Percentiles rank a stretch among this genome's conserved stretches.
phyloP scores from a whole-genome alignment of 2,888 invertebrate genomes.

The Dendrolimus houi region DNA sequence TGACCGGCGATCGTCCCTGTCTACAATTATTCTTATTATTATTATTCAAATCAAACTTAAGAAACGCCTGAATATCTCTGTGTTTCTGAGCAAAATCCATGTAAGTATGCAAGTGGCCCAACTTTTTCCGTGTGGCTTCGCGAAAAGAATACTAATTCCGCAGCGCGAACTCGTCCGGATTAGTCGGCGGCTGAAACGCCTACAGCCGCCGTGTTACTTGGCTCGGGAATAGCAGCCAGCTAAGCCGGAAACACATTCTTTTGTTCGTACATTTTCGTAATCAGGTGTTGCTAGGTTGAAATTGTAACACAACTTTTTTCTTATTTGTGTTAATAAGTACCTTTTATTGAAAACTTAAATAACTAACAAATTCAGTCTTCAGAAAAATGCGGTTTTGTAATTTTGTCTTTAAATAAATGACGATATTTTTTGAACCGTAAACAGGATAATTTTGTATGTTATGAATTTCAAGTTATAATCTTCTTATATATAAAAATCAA shows the following conservation, averaged over 20 bases:
- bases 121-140: slow-evolving; percentile 28
- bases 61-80: not conserved
- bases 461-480: too few species aligned
- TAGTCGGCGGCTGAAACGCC: slow-evolving; percentile 5
- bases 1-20: too few species aligned
- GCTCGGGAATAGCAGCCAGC: not conserved
- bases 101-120: not conserved
- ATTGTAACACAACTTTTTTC: not conserved
- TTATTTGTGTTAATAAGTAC: too few species aligned
- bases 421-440: too few species aligned
- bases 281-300: not conserved
- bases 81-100: not conserved
- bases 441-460: too few species aligned
- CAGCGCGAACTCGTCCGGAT: slow-evolving; percentile 15
- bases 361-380: too few species aligned
- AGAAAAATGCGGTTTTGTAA: too few species aligned
- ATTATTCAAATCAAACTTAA: slow-evolving; percentile 6
- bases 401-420: too few species aligned
- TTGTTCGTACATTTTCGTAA: not conserved
- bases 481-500: too few species aligned
- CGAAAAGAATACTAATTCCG: slow-evolving; percentile 41
- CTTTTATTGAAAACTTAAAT: too few species aligned
- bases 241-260: not conserved
- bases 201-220: not conserved
- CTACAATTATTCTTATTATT: too few species aligned